Percentiles rank a stretch among this genome's conserved stretches.
phyloP scores from a whole-genome alignment of 2,797 vertebrate genomes.

The Staurois parvus region DNA sequence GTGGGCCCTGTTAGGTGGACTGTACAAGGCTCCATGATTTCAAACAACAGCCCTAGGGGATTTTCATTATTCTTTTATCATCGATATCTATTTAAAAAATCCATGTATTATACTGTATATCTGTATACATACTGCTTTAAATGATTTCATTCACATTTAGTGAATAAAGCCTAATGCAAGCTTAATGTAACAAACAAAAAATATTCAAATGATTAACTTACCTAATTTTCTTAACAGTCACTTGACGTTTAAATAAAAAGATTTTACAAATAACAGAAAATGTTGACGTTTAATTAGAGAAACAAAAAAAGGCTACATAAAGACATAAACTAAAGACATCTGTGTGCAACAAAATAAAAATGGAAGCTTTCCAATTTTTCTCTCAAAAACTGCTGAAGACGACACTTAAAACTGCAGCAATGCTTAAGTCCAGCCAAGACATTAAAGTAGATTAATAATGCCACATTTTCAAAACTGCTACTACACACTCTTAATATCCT shows the following conservation, averaged over 20 bases:
- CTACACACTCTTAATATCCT: constrained; percentile 16
- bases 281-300: neutral
- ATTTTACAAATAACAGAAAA: neutral
- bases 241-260: neutral
- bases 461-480: constrained; percentile 15
- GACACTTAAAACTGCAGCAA: constrained; percentile 29
- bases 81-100: too few species aligned
- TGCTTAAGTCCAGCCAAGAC: constrained; percentile 31
- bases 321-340: neutral
- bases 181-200: too few species aligned
- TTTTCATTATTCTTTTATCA: too few species aligned
- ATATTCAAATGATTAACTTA: neutral
- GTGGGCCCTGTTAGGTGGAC: too few species aligned
- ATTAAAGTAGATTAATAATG: constrained; percentile 38
- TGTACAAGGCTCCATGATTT: too few species aligned
- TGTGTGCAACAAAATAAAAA: constrained; percentile 2
- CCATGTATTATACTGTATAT: too few species aligned
- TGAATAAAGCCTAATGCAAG: too few species aligned
- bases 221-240: neutral
- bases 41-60: too few species aligned
- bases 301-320: too few species aligned
- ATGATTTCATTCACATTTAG: too few species aligned
- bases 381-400: constrained; percentile 7
- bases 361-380: constrained; percentile 1
- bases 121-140: too few species aligned